Percentiles rank a stretch among this genome's conserved stretches.
Evolutionary conservation across 2,797 vertebrate genomes (phyloP).

Genomic region (Eidolon dupreanum): DNA sequence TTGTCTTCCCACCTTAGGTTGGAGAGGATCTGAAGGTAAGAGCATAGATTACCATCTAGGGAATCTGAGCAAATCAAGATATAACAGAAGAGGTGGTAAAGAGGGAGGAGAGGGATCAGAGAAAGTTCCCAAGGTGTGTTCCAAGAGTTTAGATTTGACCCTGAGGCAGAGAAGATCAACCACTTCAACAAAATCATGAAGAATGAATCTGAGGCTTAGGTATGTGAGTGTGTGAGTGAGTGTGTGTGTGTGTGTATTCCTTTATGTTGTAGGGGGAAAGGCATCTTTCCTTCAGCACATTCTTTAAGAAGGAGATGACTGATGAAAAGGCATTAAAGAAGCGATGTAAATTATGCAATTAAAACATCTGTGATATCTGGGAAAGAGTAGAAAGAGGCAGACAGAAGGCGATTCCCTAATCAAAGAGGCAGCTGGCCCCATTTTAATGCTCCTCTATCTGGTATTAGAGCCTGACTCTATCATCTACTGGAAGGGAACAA

Average conservation of each 20-base stretch:
- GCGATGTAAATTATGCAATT: not conserved
- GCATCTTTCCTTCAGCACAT: not conserved
- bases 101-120: fast-evolving
- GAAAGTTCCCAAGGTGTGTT: not conserved
- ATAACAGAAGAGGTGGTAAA: not conserved
- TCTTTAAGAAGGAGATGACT: not conserved
- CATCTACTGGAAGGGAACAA: not conserved
- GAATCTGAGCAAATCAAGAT: not conserved
- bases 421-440: not conserved
- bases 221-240: not conserved
- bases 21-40: not conserved
- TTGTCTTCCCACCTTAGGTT: not conserved
- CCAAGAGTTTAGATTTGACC: not conserved
- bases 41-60: not conserved
- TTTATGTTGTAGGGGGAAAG: not conserved
- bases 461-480: not conserved
- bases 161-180: not conserved
- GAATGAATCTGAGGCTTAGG: not conserved
- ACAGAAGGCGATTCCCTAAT: not conserved
- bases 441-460: not conserved
- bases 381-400: not conserved
- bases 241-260: too few species aligned
- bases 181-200: not conserved
- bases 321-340: not conserved
- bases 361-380: not conserved